These are phyloP conservation scores for Tipula lateralis DNA, from an alignment of 2,888 invertebrate species.

Conservation along the genomic window DNA sequence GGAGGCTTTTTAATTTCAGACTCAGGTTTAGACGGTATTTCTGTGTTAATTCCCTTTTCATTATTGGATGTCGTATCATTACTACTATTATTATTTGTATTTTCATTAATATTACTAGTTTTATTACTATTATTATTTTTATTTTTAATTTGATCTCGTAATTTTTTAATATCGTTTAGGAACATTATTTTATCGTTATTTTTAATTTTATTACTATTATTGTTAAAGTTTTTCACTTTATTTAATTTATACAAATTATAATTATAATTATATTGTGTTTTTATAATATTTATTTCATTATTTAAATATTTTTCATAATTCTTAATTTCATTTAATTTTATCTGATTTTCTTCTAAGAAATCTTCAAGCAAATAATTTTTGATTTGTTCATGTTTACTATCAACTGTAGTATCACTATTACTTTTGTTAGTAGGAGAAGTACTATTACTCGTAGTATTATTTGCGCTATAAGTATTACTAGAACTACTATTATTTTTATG, in stretches of 20 bases:
- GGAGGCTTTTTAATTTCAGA: neutral
- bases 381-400: slow-evolving; percentile 45
- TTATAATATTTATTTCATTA: slow-evolving; percentile 42
- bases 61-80: neutral
- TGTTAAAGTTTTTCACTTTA: slow-evolving; percentile 41
- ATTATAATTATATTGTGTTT: slow-evolving; percentile 45
- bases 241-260: slow-evolving; percentile 44
- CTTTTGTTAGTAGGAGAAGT: no score
- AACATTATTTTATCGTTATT: slow-evolving; percentile 42
- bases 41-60: neutral
- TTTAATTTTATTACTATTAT: slow-evolving; percentile 40
- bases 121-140: neutral
- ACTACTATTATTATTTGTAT: neutral
- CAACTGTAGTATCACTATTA: slow-evolving; percentile 28
- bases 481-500: neutral
- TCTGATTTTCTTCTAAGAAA: slow-evolving; percentile 48
- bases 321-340: slow-evolving; percentile 45
- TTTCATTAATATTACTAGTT: neutral
- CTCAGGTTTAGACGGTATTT: neutral
- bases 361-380: slow-evolving; percentile 55
- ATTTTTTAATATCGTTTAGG: slow-evolving; percentile 45
- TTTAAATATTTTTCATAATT: slow-evolving; percentile 45
- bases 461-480: slow-evolving; percentile 32
- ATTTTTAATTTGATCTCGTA: slow-evolving; percentile 43
- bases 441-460: slow-evolving; percentile 36